These are phyloP conservation scores for Argyresthia goedartella DNA, from an alignment of 2,888 invertebrate species.

Conservation along the genomic window DNA sequence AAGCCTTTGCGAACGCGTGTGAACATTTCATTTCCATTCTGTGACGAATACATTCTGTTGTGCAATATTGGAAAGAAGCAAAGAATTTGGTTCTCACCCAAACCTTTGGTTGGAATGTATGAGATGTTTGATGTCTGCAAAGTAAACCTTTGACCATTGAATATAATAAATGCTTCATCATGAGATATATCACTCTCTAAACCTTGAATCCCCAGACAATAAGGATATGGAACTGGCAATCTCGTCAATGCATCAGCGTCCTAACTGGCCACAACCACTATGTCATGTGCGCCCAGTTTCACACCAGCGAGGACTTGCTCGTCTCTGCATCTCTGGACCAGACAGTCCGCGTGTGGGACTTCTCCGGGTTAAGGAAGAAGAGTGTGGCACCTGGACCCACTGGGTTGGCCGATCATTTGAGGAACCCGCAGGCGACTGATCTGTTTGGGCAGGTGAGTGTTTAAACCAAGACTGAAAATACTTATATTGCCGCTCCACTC, in stretches of 20 bases:
- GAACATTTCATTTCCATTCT: too few relatives aligned
- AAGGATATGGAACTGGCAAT: slow-evolving; percentile 99
- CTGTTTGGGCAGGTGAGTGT: slow-evolving; percentile 83
- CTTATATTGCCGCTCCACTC: not conserved
- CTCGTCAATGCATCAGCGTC: slow-evolving; percentile 94
- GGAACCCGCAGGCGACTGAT: slow-evolving; percentile 90
- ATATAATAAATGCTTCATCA: too few relatives aligned
- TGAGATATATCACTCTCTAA: too few relatives aligned
- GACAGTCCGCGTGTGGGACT: slow-evolving; percentile 99
- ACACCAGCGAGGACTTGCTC: slow-evolving; percentile 95
- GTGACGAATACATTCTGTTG: too few relatives aligned
- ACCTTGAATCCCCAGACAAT: slow-evolving; percentile 76
- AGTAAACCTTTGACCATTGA: too few relatives aligned
- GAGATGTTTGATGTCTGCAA: too few relatives aligned
- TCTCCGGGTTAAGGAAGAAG: slow-evolving; percentile 95
- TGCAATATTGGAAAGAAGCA: too few relatives aligned
- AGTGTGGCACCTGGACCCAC: slow-evolving; percentile 97
- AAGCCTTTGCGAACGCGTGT: too few relatives aligned
- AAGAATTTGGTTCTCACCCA: too few relatives aligned
- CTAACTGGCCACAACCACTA: slow-evolving; percentile 99
- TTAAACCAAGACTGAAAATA: not conserved
- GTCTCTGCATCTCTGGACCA: slow-evolving; percentile 98
- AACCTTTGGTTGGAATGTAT: too few relatives aligned
- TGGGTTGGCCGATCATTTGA: slow-evolving; percentile 88
- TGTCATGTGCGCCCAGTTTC: slow-evolving; percentile 99